Percentiles rank a stretch among this genome's conserved stretches.
Conservation (phyloP, 2,888 invertebrate genomes). For the Aphodius granarius region DNA sequence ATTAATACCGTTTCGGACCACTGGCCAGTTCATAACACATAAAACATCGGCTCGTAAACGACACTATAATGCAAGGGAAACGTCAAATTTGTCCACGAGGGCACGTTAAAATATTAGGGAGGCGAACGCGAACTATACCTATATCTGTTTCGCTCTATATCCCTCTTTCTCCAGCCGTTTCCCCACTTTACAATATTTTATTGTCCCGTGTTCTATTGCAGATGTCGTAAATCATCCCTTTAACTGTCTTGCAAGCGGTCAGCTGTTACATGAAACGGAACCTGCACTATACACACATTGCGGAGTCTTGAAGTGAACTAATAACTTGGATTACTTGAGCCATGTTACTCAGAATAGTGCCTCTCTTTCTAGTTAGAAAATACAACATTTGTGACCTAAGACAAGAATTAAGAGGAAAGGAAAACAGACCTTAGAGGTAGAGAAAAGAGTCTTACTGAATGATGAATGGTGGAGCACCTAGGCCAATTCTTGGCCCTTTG, state of each 20-base stretch:
- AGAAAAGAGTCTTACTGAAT: no score
- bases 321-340: no score
- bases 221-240: not conserved
- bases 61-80: constrained; percentile 5
- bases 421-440: no score
- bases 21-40: constrained; percentile 12
- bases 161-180: not conserved
- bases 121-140: not conserved
- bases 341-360: no score
- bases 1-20: constrained; percentile 10
- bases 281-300: not conserved
- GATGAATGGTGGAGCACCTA: no score
- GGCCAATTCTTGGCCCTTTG: no score
- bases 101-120: constrained; percentile 2
- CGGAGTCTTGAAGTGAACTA: not conserved
- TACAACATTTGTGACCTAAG: no score
- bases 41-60: constrained; percentile 12
- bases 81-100: not conserved
- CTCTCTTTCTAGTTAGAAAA: no score
- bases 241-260: not conserved
- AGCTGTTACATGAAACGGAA: not conserved
- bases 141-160: not conserved
- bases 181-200: not conserved
- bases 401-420: no score
- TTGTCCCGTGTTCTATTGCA: not conserved